Conservation (phyloP, 1,140 invertebrate species). For the Anastrepha obliqua region DNA sequence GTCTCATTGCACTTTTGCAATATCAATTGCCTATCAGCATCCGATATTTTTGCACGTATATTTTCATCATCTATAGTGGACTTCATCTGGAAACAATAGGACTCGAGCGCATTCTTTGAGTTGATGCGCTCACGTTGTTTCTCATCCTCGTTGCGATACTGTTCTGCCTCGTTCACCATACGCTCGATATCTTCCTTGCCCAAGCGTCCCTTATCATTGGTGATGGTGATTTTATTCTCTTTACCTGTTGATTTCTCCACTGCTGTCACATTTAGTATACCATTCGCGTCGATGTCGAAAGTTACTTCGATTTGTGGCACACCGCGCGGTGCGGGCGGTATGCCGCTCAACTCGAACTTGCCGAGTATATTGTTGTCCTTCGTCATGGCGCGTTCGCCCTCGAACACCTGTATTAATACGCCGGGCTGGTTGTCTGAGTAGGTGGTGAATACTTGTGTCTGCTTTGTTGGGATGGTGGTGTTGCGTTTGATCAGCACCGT, state of each 20-base stretch:
- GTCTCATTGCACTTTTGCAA: slow-evolving; percentile 93
- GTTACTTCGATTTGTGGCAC: slow-evolving; percentile 95
- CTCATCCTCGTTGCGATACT: slow-evolving; percentile 92
- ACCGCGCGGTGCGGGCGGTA: slow-evolving; percentile 94
- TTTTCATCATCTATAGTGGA: slow-evolving; percentile 92
- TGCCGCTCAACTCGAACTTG: slow-evolving; percentile 94
- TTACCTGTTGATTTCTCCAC: slow-evolving; percentile 95
- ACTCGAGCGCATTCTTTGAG: slow-evolving; percentile 93
- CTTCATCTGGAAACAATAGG: slow-evolving; percentile 98
- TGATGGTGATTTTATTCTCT: slow-evolving; percentile 98
- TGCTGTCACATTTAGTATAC: slow-evolving; percentile 91
- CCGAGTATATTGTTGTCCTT: slow-evolving; percentile 94
- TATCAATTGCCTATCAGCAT: slow-evolving; percentile 88
- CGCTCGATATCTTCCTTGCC: slow-evolving; percentile 97
- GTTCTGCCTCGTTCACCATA: slow-evolving; percentile 97
- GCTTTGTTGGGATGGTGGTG: slow-evolving; percentile 96
- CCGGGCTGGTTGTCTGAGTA: slow-evolving; percentile 98
- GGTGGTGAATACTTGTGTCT: slow-evolving; percentile 96
- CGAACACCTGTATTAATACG: slow-evolving; percentile 91
- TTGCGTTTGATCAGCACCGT: slow-evolving; percentile 96
- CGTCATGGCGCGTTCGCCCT: slow-evolving; percentile 93
- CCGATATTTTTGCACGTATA: slow-evolving; percentile 90
- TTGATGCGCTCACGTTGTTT: slow-evolving; percentile 91
- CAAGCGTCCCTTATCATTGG: slow-evolving; percentile 96
- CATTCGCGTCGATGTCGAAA: slow-evolving; percentile 93